These are phyloP conservation scores for Bufo bufo DNA, from an alignment of 2,113 vertebrate genomes.

Conservation along the genomic window DNA sequence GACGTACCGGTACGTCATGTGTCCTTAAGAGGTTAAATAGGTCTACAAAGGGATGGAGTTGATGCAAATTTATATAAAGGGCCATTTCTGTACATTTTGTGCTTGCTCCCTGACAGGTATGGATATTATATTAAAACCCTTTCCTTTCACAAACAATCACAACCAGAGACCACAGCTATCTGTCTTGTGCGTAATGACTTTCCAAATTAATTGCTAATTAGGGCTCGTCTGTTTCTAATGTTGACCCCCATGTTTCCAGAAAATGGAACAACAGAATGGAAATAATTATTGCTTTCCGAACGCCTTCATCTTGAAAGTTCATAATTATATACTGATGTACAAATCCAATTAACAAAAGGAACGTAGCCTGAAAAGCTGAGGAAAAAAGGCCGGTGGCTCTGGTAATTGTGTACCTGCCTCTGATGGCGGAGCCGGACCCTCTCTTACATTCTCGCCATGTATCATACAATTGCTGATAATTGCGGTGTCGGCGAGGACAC, in stretches of 20 bases:
- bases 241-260: slow-evolving; percentile 43
- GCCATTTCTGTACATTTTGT: too few relatives aligned
- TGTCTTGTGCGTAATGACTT: slow-evolving; percentile 6
- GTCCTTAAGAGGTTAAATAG: too few relatives aligned
- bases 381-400: background rate
- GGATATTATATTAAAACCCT: background rate
- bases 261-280: slow-evolving; percentile 51
- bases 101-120: too few relatives aligned
- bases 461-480: slow-evolving; percentile 42
- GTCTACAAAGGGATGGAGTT: too few relatives aligned
- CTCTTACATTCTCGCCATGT: slow-evolving; percentile 3
- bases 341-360: slow-evolving; percentile 54
- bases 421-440: slow-evolving; percentile 4
- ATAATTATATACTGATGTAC: slow-evolving; percentile 38
- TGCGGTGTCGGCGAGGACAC: slow-evolving; percentile 34
- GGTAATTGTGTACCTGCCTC: slow-evolving; percentile 44
- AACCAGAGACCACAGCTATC: background rate
- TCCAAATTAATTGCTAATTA: slow-evolving; percentile 59
- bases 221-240: slow-evolving; percentile 5
- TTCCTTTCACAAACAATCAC: background rate
- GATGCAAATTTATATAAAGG: too few relatives aligned
- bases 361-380: slow-evolving; percentile 1
- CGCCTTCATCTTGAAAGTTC: slow-evolving; percentile 24
- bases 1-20: too few relatives aligned
- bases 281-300: slow-evolving; percentile 58